Conservation (phyloP, 2,113 vertebrate species). For the Notechis scutatus region DNA sequence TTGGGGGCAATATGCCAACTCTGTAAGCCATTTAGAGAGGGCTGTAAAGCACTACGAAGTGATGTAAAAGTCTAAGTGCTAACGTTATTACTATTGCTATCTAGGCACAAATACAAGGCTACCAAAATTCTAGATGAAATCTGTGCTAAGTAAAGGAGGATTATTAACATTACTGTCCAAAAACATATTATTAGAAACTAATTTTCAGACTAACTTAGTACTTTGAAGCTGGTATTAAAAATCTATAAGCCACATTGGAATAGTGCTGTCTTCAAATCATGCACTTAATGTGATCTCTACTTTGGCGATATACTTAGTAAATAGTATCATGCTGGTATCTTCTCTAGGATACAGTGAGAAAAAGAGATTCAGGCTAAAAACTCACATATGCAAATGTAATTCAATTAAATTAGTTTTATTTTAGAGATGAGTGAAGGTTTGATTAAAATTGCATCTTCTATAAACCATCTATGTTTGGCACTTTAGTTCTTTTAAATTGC, state of each 20-base stretch:
- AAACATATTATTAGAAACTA: background rate
- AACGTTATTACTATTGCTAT: background rate
- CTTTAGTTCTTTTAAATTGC: background rate
- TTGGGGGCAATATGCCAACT: too few relatives aligned
- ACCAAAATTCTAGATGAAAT: background rate
- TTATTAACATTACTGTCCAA: background rate
- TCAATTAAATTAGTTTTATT: background rate
- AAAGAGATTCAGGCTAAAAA: background rate
- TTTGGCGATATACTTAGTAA: background rate
- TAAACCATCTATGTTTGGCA: background rate
- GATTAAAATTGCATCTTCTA: conserved; percentile 17
- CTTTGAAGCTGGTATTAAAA: background rate
- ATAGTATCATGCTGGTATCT: background rate
- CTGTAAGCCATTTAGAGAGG: background rate
- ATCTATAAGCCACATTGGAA: background rate
- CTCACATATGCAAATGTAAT: conserved; percentile 4
- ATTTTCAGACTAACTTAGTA: background rate
- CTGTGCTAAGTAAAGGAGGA: background rate
- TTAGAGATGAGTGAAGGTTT: background rate
- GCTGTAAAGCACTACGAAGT: background rate
- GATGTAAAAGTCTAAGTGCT: background rate
- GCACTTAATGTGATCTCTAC: background rate
- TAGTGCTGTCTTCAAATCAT: background rate
- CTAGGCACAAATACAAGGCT: background rate
- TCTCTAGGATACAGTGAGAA: background rate